These are phyloP conservation scores for Octodon degus DNA, from an alignment of 2,113 vertebrate species.

Conservation along the genomic window DNA sequence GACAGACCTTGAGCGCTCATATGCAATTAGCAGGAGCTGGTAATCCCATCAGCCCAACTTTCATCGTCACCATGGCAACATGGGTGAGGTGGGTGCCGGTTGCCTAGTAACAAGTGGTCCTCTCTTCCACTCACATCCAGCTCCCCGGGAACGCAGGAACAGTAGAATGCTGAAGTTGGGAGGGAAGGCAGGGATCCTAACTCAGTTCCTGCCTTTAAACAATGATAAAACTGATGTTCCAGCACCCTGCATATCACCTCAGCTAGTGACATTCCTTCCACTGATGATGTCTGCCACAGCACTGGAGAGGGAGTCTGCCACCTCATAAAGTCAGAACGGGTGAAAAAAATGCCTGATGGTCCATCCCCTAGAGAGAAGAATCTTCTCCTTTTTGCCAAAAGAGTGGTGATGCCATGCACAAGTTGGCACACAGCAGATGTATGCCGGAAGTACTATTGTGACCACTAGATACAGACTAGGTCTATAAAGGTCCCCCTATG, in stretches of 20 bases:
- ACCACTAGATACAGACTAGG: neutral
- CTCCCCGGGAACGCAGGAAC: conserved; percentile 67
- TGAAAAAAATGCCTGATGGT: neutral
- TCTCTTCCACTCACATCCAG: conserved; percentile 69
- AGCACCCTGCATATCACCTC: neutral
- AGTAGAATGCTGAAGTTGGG: conserved; percentile 59
- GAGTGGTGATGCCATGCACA: neutral
- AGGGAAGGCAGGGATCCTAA: conserved; percentile 53
- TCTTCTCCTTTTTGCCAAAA: neutral
- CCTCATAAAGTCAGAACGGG: neutral
- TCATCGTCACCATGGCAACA: conserved; percentile 79
- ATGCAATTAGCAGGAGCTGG: conserved; percentile 78
- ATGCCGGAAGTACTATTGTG: neutral
- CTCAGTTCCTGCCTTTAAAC: neutral
- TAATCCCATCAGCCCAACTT: conserved; percentile 82
- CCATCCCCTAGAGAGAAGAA: neutral
- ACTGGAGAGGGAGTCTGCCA: neutral
- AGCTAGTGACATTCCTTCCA: neutral
- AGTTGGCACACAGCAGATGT: neutral
- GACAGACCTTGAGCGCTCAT: conserved; percentile 73
- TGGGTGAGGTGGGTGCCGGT: conserved; percentile 78
- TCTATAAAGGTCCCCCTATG: neutral
- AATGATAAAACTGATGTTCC: neutral
- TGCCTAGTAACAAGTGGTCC: conserved; percentile 80
- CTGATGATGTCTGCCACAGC: neutral